These are phyloP conservation scores for Camelus bactrianus DNA, from an alignment of 2,113 vertebrate genomes.

Conservation along the genomic window DNA sequence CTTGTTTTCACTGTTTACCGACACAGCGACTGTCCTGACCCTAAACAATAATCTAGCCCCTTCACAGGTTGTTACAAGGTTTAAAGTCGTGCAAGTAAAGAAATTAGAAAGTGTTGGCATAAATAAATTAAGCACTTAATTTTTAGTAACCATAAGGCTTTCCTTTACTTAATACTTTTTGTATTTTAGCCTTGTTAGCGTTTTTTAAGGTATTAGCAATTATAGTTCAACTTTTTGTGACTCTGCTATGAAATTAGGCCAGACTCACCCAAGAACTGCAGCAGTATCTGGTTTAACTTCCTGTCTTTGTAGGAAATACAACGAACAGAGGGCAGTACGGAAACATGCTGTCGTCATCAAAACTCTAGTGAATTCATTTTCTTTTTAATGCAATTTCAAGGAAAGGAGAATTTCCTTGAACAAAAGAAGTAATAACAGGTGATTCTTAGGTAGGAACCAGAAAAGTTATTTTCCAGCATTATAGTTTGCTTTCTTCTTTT, in stretches of 20 bases:
- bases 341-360: background rate
- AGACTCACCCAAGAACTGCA: background rate
- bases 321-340: background rate
- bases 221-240: background rate
- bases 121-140: background rate
- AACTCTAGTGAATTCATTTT: background rate
- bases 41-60: background rate
- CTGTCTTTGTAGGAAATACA: background rate
- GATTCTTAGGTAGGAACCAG: background rate
- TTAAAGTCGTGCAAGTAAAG: background rate
- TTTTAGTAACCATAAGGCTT: background rate
- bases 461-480: background rate
- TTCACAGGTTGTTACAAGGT: background rate
- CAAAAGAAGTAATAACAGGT: background rate
- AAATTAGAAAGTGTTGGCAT: background rate
- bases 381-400: slow-evolving; percentile 12
- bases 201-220: background rate
- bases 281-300: background rate
- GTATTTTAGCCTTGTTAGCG: background rate
- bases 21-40: fast-evolving
- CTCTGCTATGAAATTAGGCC: slow-evolving; percentile 11
- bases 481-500: background rate
- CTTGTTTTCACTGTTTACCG: background rate
- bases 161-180: background rate
- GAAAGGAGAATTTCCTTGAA: slow-evolving; percentile 35